Conservation (phyloP, 2,888 invertebrate genomes). For the Acronicta psi region DNA sequence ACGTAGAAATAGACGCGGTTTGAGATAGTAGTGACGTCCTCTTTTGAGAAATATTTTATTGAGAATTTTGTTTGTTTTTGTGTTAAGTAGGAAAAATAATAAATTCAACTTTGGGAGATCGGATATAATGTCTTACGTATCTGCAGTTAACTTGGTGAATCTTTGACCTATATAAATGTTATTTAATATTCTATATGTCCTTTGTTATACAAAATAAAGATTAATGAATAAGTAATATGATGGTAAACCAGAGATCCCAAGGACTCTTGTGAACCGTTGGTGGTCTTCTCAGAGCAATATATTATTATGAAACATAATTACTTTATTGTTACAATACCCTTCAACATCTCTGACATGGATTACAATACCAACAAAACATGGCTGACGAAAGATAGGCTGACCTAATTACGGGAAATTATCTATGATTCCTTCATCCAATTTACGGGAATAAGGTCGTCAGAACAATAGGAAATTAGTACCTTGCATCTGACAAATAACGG, state of each 20-base stretch:
- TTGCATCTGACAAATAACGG: constrained; percentile 55
- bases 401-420: constrained; percentile 47
- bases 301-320: constrained; percentile 10
- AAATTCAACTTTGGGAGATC: no score
- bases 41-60: constrained; percentile 17
- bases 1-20: constrained; percentile 51
- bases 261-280: background rate
- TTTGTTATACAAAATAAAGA: no score
- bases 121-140: no score
- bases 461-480: constrained; percentile 51
- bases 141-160: no score
- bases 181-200: no score
- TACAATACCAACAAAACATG: constrained; percentile 34
- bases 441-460: constrained; percentile 28
- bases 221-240: background rate
- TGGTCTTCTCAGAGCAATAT: constrained; percentile 5
- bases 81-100: background rate
- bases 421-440: constrained; percentile 26
- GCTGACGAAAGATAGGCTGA: constrained; percentile 25
- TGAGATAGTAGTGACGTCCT: constrained; percentile 46
- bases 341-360: constrained; percentile 11
- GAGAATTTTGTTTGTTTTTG: background rate
- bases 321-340: constrained; percentile 21
- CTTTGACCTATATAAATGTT: no score
- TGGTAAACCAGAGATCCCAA: background rate